A percentile compares a stretch with the other conserved stretches of the same genome.
phyloP scores from a whole-genome alignment of 2,797 vertebrate species.

The Galago senegalensis region DNA sequence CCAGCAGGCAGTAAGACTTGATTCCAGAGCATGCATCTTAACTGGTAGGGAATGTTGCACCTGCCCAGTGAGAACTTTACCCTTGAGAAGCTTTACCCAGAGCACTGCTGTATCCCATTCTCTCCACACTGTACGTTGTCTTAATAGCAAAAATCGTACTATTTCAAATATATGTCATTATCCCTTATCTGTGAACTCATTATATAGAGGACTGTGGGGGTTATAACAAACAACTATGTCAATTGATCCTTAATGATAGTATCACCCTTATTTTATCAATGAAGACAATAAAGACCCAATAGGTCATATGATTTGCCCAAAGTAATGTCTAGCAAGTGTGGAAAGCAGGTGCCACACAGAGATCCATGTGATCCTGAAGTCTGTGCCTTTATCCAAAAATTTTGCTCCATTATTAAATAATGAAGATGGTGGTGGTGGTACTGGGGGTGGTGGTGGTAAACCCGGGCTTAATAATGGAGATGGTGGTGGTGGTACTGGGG shows the following conservation, averaged over 20 bases:
- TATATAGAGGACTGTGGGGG: not conserved
- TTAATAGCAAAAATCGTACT: not conserved
- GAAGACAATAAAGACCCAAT: not conserved
- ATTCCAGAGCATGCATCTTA: rapidly evolving
- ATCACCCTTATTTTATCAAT: not conserved
- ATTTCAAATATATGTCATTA: not conserved
- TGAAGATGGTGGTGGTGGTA: not conserved
- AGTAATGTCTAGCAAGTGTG: not conserved
- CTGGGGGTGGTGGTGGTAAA: not conserved
- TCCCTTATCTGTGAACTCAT: not conserved
- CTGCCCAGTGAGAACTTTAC: not conserved
- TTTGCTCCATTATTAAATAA: too few relatives aligned
- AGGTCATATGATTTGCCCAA: not conserved
- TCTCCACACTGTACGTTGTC: not conserved
- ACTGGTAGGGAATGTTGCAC: rapidly evolving
- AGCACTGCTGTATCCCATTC: not conserved
- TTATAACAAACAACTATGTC: not conserved
- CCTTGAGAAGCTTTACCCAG: not conserved
- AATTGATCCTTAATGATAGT: not conserved
- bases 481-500: not conserved
- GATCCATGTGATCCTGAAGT: not conserved
- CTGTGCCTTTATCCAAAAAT: not conserved
- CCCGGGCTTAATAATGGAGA: not conserved
- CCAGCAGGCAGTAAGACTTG: rapidly evolving
- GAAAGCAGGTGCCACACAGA: rapidly evolving